Conservation (phyloP, 2,888 invertebrate species). For the Helleia helle region DNA sequence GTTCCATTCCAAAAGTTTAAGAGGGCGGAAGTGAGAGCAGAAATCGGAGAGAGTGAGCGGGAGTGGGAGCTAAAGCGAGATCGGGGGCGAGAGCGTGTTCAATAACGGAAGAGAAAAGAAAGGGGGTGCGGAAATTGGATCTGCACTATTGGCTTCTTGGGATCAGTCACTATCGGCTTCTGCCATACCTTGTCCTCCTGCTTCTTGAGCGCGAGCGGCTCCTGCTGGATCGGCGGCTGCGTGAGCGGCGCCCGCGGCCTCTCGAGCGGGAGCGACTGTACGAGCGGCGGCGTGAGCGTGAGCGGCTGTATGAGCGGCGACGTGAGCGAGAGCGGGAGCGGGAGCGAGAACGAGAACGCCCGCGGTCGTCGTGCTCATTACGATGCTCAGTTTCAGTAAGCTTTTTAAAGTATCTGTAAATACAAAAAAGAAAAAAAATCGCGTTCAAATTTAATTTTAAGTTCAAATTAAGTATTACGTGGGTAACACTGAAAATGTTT, state of each 20-base stretch:
- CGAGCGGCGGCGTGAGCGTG: slow-evolving; percentile 26
- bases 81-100: no score
- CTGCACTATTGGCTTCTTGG: neutral
- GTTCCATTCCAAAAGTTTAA: no score
- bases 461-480: no score
- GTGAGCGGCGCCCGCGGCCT: slow-evolving; percentile 30
- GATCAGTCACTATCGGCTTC: neutral
- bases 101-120: no score
- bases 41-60: no score
- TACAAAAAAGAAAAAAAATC: no score
- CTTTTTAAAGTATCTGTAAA: slow-evolving; percentile 73
- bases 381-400: slow-evolving; percentile 71
- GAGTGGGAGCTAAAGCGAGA: no score
- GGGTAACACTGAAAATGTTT: no score
- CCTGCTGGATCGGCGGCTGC: slow-evolving; percentile 33
- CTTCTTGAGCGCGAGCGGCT: slow-evolving; percentile 31
- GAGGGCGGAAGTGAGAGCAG: no score
- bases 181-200: slow-evolving; percentile 18
- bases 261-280: slow-evolving; percentile 28
- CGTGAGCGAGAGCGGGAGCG: slow-evolving; percentile 39
- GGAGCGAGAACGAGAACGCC: slow-evolving; percentile 38
- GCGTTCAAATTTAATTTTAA: no score
- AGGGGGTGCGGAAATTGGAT: neutral
- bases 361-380: slow-evolving; percentile 58
- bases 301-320: slow-evolving; percentile 28